These are phyloP conservation scores for Phalacrocorax carbo DNA, from an alignment of 2,113 vertebrate species.

Conservation along the genomic window DNA sequence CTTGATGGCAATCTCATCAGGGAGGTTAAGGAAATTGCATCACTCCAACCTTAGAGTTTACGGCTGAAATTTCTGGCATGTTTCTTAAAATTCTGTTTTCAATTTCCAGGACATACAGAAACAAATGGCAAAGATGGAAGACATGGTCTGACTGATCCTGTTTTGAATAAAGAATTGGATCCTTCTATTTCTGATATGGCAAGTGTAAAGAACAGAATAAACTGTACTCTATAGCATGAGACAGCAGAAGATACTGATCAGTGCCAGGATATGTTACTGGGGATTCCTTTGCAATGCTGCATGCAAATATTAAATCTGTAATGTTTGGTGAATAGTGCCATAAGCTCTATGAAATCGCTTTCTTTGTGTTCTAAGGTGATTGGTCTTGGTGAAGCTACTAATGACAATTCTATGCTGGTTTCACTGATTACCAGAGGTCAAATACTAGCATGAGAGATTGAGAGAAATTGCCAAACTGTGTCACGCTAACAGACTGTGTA, in stretches of 20 bases:
- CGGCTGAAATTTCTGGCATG: not conserved
- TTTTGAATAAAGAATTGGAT: constrained; percentile 1
- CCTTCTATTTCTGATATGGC: not conserved
- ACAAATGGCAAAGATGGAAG: constrained; percentile 2
- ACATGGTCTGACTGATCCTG: not conserved
- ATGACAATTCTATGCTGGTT: not conserved
- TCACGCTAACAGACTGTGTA: constrained; percentile 22
- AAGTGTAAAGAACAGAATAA: constrained; percentile 32
- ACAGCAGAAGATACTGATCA: not conserved
- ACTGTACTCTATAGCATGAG: not conserved
- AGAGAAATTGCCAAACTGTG: not conserved
- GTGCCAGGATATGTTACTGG: not conserved
- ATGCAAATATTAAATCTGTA: not conserved
- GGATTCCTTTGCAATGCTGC: not conserved
- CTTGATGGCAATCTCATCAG: not conserved
- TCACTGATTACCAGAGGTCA: constrained; percentile 4
- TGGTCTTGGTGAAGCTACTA: not conserved
- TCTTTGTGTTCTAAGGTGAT: not conserved
- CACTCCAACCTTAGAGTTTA: not conserved
- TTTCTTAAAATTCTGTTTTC: constrained; percentile 44
- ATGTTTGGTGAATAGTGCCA: not conserved
- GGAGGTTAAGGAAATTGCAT: not conserved
- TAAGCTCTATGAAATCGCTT: not conserved
- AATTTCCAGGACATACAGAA: constrained; percentile 63
- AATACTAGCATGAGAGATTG: not conserved